Percentiles rank a stretch among this genome's conserved stretches.
These are phyloP conservation scores for Columbina picui DNA, from an alignment of 2,113 vertebrate genomes.

Conservation along the genomic window DNA sequence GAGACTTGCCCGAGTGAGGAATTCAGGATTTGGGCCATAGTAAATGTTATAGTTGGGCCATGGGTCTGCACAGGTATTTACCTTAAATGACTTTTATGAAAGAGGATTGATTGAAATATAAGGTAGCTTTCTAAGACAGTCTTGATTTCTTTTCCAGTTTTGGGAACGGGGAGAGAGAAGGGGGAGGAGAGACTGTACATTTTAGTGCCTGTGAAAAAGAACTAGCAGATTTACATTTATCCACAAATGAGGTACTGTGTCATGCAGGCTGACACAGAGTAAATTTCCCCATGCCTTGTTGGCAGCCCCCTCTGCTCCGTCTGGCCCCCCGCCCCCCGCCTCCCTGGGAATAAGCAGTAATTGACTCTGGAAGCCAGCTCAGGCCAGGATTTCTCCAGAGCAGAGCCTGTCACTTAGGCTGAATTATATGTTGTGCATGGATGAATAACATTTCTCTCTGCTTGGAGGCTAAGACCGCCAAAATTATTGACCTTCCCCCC, in stretches of 20 bases:
- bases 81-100: conserved; percentile 61
- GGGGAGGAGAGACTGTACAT: conserved; percentile 41
- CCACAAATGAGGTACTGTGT: conserved; percentile 69
- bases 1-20: conserved; percentile 15
- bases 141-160: conserved; percentile 60
- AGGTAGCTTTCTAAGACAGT: conserved; percentile 33
- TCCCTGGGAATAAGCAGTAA: conserved; percentile 61
- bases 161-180: not conserved
- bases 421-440: conserved; percentile 64
- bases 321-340: conserved; percentile 42
- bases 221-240: conserved; percentile 70
- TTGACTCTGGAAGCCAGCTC: conserved; percentile 67
- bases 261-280: conserved; percentile 55
- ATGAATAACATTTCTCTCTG: conserved; percentile 67
- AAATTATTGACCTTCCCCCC: conserved; percentile 33
- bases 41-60: conserved; percentile 36
- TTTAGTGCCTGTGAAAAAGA: conserved; percentile 69
- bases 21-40: conserved; percentile 17
- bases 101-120: conserved; percentile 51
- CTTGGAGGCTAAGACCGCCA: conserved; percentile 42
- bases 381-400: conserved; percentile 69
- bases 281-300: conserved; percentile 40
- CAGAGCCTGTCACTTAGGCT: conserved; percentile 69
- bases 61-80: conserved; percentile 46
- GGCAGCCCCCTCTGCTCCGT: conserved; percentile 30